These are phyloP conservation scores for Rhagoletis zephyria DNA, from an alignment of 1,140 invertebrate genomes.

Conservation along the genomic window DNA sequence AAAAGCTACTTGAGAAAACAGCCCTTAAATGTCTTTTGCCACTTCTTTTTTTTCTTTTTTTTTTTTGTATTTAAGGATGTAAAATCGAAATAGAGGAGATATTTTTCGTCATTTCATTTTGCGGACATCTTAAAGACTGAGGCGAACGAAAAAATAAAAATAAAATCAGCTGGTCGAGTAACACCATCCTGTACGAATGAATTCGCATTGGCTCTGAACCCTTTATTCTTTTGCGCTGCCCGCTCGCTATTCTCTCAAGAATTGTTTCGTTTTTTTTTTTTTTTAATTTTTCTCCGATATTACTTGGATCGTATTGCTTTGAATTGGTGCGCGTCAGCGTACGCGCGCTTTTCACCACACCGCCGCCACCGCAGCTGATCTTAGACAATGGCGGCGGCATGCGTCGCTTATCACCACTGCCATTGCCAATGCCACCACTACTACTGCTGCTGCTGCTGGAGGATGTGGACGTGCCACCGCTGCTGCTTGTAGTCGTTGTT, in stretches of 20 bases:
- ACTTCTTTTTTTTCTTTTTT: too few relatives aligned
- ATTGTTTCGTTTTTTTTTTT: neutral
- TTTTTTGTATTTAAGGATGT: too few relatives aligned
- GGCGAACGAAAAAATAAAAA: too few relatives aligned
- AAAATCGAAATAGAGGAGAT: too few relatives aligned
- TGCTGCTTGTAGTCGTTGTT: constrained; percentile 53
- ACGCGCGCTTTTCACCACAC: constrained; percentile 43
- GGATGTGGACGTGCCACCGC: constrained; percentile 9
- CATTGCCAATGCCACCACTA: neutral
- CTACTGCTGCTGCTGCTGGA: constrained; percentile 2
- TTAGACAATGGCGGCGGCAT: neutral
- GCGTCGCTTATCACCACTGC: neutral
- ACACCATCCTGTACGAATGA: too few relatives aligned
- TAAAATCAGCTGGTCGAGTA: too few relatives aligned
- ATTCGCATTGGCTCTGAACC: too few relatives aligned
- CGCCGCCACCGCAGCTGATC: neutral
- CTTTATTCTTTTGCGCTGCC: neutral
- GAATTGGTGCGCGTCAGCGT: constrained; percentile 57
- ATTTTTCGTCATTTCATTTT: too few relatives aligned
- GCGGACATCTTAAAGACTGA: too few relatives aligned
- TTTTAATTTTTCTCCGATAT: constrained; percentile 21
- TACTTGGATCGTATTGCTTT: constrained; percentile 73
- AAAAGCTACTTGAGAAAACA: too few relatives aligned
- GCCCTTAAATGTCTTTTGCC: too few relatives aligned
- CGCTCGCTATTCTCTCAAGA: neutral